Evolutionary conservation across 1,140 invertebrate species (phyloP).

Genomic region (Zelostemma sp.): DNA sequence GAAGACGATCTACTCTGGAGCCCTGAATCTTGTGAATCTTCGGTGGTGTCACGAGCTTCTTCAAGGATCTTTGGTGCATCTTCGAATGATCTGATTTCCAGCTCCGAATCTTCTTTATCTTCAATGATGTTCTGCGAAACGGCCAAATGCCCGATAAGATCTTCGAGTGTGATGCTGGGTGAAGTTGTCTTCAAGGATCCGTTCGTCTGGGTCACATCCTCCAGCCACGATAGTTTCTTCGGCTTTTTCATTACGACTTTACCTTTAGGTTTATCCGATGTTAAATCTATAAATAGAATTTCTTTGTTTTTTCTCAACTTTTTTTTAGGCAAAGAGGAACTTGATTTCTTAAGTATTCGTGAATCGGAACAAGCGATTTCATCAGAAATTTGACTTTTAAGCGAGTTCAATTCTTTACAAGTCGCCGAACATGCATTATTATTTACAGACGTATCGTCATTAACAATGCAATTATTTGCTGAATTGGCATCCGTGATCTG

Average conservation of each 20-base stretch:
- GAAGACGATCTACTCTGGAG: constrained; percentile 13
- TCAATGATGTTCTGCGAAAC: background rate
- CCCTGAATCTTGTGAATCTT: background rate
- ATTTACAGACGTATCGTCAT: too few relatives aligned
- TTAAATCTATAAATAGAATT: constrained; percentile 61
- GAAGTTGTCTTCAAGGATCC: constrained; percentile 1
- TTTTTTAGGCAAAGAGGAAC: constrained; percentile 26
- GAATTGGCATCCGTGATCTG: background rate
- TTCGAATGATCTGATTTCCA: background rate
- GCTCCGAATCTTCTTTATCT: constrained; percentile 19
- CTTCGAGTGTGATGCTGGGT: background rate
- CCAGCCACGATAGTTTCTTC: constrained; percentile 52
- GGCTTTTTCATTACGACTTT: constrained; percentile 49
- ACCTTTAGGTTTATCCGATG: constrained; percentile 47
- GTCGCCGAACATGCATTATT: background rate
- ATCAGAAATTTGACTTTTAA: constrained; percentile 28
- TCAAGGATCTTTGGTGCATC: too few relatives aligned
- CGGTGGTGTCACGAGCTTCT: too few relatives aligned
- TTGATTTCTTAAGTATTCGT: constrained; percentile 16
- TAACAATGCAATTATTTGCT: constrained; percentile 9
- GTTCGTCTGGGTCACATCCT: constrained; percentile 39
- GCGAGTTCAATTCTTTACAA: background rate
- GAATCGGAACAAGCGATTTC: constrained; percentile 40
- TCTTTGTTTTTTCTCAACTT: constrained; percentile 48
- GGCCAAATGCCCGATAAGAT: constrained; percentile 14